These are phyloP conservation scores for Isaurus tuberculatus DNA, from an alignment of 92 coral and sea anemone genomes.

Conservation along the genomic window DNA sequence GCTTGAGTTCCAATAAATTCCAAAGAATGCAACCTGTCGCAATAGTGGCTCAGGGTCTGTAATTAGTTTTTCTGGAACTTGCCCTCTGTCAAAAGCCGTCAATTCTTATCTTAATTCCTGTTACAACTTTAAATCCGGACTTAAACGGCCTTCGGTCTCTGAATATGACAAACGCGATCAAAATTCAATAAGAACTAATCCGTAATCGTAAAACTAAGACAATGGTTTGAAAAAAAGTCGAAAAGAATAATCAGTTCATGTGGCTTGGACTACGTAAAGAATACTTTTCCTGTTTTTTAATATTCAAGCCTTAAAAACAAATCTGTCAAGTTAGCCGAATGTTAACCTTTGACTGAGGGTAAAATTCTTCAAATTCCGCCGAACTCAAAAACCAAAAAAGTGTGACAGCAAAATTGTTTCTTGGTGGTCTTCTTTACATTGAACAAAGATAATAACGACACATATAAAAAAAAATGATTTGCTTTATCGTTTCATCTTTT, in stretches of 20 bases:
- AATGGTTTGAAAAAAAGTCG: too few relatives aligned
- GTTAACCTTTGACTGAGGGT: slow-evolving; percentile 29
- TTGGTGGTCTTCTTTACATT: slow-evolving; percentile 22
- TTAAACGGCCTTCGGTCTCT: background rate
- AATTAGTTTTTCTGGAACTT: background rate
- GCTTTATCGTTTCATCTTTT: background rate
- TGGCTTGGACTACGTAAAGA: background rate
- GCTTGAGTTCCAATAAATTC: background rate
- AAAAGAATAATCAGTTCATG: background rate
- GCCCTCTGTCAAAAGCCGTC: background rate
- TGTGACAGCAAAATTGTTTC: slow-evolving; percentile 19
- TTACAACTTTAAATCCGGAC: background rate
- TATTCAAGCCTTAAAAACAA: background rate
- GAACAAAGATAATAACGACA: background rate
- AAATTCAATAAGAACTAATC: too few relatives aligned
- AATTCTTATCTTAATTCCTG: background rate
- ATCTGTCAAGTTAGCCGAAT: background rate
- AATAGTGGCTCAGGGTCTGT: background rate
- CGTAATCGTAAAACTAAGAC: too few relatives aligned
- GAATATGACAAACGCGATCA: background rate
- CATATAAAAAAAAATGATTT: background rate
- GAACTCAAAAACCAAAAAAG: background rate
- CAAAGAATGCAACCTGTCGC: background rate
- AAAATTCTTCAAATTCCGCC: slow-evolving; percentile 23
- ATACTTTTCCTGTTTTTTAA: background rate